Evolutionary conservation across 2,888 invertebrate species (phyloP), one percentile per base, ranked within the genome.

Genomic region (Drosophila setosimentum): DNA sequence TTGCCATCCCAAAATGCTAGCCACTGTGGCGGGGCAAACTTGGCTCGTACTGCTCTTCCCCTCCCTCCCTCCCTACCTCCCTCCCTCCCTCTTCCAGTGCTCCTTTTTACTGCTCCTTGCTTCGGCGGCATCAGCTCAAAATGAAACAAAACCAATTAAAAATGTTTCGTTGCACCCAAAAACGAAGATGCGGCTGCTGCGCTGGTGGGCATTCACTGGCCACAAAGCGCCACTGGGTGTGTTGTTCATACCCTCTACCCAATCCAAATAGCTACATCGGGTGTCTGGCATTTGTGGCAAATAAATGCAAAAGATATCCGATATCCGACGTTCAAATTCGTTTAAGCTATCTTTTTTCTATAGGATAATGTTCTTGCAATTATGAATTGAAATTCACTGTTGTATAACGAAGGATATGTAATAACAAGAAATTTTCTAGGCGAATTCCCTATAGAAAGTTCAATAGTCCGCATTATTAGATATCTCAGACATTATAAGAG

Each of bases 151-250:
- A 89, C 89, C 89, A 89, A 89, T 89, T 89, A 89, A 89, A 89
- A 89, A 90, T 91, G 87, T 89, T 91, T 87, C 85, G 85, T 91
- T 89, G 89, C 85, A 91, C 85, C 90, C 89, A 87, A 89, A 90
- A 87, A 89, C 90, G 87, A 82, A 82, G 87, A 74, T 89, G 87
- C 80, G 70, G 67, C 78, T 90, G 63, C 81, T 90, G 91, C 81
- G 78, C 83, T 83, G 89, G 82, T 89, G 89, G 81, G 80, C 83
- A 82, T 75, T 63, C 54, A 51, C 61, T 78, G 78, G 59, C 73
- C 78, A 82, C 78, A 78, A 79, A 79, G 79, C 79, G 79, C 83
- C 78, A 78, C 78, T 70, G 78, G 24, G 66, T 62, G 61, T 70
- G 55, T 30, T 58, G 58, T 27, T 55, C 29, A 63, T 63, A 63